Evolutionary conservation across 2,797 vertebrate species (phyloP), one percentile per base, ranked within the genome.

Genomic region (Notoglanidium macrostoma): DNA sequence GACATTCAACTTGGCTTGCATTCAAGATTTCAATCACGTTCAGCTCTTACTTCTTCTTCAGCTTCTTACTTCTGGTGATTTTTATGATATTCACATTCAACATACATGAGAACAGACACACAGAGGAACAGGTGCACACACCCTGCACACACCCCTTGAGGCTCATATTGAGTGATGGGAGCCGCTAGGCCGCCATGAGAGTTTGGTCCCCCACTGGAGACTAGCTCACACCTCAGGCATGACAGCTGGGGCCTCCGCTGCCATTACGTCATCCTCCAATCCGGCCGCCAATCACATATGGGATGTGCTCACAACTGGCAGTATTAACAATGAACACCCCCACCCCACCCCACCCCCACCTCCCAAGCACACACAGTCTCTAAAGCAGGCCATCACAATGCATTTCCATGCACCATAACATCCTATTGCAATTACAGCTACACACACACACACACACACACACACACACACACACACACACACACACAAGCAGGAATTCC

Each of bases 251-350:
- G 92, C 92, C 94, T 94, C 93, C 92, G 91, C 92, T 94, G 91
- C 94, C 94, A 95, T 96, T 94, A 95, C 96, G 93, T 96, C 96
- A 96, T 92, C 93, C 91, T 90, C 94, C 94, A 94, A 93, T 93
- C 94, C 94, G 92, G 91, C 92, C 90, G 11, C 77, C 68, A 86
- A 89, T 92, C 88, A 88, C 87, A 94, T 94, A 94, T 94, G 93
- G 93, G 92, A 95, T 95, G 92, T 93, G 93, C 91, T 94, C 92
- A 94, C 95, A 95, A 95, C 93, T 91, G 91, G 91, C 82, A 89
- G 87, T 89, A 90, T 94, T 93, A 93, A 94, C 91, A 90, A 91
- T 92, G 89, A 74, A 73, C 44, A 32, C 23, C 61, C 90, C 49
- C 49, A 49, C 86, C 54, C 29, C 14, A 40, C 35, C 35, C 35